Conservation (phyloP, 53 echinoderm and acorn worm species). For the Antedon mediterranea region DNA sequence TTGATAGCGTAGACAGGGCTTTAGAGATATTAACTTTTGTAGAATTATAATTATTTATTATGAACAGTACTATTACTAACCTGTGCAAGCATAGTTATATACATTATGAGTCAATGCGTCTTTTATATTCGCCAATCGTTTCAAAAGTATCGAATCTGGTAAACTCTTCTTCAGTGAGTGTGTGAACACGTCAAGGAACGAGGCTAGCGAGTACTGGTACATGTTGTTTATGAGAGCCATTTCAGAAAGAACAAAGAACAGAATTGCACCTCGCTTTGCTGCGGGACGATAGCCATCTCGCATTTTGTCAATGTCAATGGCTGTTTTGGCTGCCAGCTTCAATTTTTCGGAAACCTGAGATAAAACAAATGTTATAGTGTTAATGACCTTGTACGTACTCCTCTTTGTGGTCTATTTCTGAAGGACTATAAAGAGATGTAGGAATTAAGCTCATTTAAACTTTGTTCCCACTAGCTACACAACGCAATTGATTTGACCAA, state of each 20-base stretch:
- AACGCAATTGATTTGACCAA: no score
- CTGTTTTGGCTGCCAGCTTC: slow-evolving; percentile 92
- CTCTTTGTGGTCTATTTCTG: no score
- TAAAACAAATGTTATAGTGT: no score
- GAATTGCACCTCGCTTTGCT: slow-evolving; percentile 96
- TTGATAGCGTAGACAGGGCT: no score
- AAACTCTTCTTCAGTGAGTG: slow-evolving; percentile 90
- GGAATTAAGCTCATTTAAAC: not conserved
- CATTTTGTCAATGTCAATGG: slow-evolving; percentile 95
- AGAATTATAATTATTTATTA: no score
- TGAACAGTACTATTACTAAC: slow-evolving; percentile 17
- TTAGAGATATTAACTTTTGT: not conserved
- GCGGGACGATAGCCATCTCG: slow-evolving; percentile 97
- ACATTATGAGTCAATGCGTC: slow-evolving; percentile 91
- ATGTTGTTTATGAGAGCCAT: slow-evolving; percentile 97
- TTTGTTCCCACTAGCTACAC: no score
- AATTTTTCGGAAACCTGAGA: slow-evolving; percentile 81
- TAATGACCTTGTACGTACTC: no score
- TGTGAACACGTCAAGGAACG: slow-evolving; percentile 89
- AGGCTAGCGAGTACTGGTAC: slow-evolving; percentile 97
- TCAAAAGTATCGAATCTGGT: slow-evolving; percentile 89
- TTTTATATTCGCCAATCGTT: slow-evolving; percentile 89
- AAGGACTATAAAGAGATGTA: not conserved
- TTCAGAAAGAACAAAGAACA: slow-evolving; percentile 98
- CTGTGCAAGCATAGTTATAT: slow-evolving; percentile 99